Conservation (phyloP, 1,140 invertebrate genomes). For the Neelides sp. region DNA sequence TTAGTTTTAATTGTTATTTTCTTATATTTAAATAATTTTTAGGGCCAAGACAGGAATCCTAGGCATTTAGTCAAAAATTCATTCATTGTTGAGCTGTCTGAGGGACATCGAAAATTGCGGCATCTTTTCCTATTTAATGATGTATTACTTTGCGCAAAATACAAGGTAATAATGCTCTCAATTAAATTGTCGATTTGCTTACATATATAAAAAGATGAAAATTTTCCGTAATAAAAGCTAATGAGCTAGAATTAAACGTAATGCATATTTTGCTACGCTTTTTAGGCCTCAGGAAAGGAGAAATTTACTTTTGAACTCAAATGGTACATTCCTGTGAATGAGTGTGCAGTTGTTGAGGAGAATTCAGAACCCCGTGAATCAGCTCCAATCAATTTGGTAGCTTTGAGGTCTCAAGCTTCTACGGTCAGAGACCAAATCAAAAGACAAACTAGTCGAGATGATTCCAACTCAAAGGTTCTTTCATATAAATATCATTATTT, state of each 20-base stretch:
- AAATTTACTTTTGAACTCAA: constrained; percentile 85
- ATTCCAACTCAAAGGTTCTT: constrained; percentile 41
- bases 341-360: constrained; percentile 54
- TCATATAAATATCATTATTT: not conserved
- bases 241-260: constrained; percentile 1
- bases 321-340: constrained; percentile 73
- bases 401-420: constrained; percentile 69
- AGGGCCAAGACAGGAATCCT: constrained; percentile 65
- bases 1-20: no score
- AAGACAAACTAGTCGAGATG: constrained; percentile 54
- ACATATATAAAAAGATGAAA: not conserved
- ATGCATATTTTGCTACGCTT: constrained; percentile 19
- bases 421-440: constrained; percentile 71
- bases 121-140: constrained; percentile 91
- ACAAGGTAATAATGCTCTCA: constrained; percentile 48
- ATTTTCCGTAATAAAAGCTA: not conserved
- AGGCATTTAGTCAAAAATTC: constrained; percentile 84
- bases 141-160: constrained; percentile 87
- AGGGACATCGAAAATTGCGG: constrained; percentile 73
- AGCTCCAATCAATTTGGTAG: constrained; percentile 66
- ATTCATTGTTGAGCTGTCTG: constrained; percentile 79
- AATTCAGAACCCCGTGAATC: constrained; percentile 53
- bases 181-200: not conserved
- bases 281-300: constrained; percentile 58
- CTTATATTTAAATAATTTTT: constrained; percentile 32